Evolutionary conservation across 2,113 vertebrate genomes (phyloP).

Genomic region (Mormyrus lacerda): DNA sequence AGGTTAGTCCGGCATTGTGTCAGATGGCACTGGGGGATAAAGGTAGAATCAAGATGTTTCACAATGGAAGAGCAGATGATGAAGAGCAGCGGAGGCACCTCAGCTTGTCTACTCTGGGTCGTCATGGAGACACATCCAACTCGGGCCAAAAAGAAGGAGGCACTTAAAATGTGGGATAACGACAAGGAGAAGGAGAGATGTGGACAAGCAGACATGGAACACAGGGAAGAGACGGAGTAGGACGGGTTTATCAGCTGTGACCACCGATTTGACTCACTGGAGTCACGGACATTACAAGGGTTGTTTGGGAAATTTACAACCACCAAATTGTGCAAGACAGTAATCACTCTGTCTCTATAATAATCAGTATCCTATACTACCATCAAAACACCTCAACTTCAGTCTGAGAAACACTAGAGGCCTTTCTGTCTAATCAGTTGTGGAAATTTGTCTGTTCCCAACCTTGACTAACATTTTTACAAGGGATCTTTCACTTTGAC

Average conservation of each 20-base stretch:
- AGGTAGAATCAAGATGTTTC: background rate
- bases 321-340: background rate
- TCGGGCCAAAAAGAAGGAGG: background rate
- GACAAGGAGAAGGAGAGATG: background rate
- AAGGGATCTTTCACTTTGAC: background rate
- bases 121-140: background rate
- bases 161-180: slow-evolving; percentile 6
- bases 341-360: background rate
- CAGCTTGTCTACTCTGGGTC: background rate
- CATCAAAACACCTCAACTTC: background rate
- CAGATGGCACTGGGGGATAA: background rate
- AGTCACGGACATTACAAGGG: background rate
- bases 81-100: background rate
- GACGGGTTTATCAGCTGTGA: background rate
- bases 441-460: background rate
- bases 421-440: background rate
- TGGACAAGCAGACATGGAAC: background rate
- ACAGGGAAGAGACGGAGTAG: background rate
- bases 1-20: slow-evolving; percentile 29
- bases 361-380: background rate
- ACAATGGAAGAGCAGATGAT: background rate
- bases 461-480: background rate
- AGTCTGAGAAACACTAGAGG: background rate
- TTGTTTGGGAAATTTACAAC: background rate
- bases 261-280: background rate